These are phyloP conservation scores for Brachyhypopomus gauderio DNA, from an alignment of 2,113 vertebrate genomes.

Conservation along the genomic window DNA sequence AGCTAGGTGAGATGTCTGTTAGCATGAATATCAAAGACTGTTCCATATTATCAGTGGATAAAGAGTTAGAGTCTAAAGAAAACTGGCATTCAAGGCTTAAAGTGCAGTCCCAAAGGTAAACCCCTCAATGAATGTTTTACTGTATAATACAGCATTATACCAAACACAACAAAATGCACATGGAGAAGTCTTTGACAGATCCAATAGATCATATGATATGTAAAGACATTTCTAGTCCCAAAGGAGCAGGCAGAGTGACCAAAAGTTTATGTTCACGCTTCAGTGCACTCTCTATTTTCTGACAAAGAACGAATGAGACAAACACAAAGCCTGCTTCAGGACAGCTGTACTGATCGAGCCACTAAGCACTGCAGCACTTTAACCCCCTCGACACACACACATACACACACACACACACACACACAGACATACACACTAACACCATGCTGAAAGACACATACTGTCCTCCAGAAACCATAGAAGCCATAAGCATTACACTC, in stretches of 20 bases:
- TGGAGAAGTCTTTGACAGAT: not conserved
- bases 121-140: not conserved
- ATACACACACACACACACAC: not conserved
- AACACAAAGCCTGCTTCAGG: slow-evolving; percentile 14
- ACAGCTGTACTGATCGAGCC: slow-evolving; percentile 26
- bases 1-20: too few species aligned
- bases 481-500: not conserved
- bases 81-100: too few species aligned
- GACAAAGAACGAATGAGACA: slow-evolving; percentile 16
- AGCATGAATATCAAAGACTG: too few species aligned
- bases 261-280: not conserved
- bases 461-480: not conserved
- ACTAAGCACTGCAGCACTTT: slow-evolving; percentile 50
- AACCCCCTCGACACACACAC: not conserved
- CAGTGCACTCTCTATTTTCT: not conserved
- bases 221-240: too few species aligned
- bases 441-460: slow-evolving; percentile 25
- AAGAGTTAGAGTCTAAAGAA: too few species aligned
- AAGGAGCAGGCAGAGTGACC: too few species aligned
- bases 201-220: too few species aligned
- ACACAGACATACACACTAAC: not conserved
- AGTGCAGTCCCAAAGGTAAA: not conserved
- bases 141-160: not conserved
- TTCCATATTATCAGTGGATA: too few species aligned
- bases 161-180: not conserved